Evolutionary conservation across 2,888 invertebrate genomes (phyloP).

Genomic region (Lochmaea crataegi): DNA sequence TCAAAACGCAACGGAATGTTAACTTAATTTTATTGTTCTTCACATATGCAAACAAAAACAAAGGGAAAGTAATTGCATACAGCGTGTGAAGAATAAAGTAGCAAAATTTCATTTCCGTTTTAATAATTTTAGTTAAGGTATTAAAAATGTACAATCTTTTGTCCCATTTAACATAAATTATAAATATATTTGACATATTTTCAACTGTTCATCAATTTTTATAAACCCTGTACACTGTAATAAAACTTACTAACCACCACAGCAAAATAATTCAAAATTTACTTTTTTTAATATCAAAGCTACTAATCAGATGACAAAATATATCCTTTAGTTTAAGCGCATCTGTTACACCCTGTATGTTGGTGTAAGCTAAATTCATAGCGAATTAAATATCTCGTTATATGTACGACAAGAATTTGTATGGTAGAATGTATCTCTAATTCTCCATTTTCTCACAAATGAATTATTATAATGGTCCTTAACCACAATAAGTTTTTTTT

Average conservation of each 20-base stretch:
- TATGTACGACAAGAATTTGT: background rate
- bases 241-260: no score
- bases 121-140: background rate
- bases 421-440: background rate
- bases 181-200: no score
- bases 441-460: slow-evolving; percentile 12
- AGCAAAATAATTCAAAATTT: no score
- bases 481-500: background rate
- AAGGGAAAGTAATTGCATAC: background rate
- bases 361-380: background rate
- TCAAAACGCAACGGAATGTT: background rate
- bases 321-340: no score
- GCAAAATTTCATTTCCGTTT: background rate
- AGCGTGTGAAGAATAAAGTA: background rate
- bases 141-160: no score
- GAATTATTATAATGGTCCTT: background rate
- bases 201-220: no score
- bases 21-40: background rate
- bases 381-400: no score
- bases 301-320: no score
- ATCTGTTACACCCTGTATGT: no score
- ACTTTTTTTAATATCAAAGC: no score
- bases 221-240: no score
- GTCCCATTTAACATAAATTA: no score
- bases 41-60: background rate